Evolutionary conservation across 2,797 vertebrate species (phyloP).

Genomic region (Apogon talboti): DNA sequence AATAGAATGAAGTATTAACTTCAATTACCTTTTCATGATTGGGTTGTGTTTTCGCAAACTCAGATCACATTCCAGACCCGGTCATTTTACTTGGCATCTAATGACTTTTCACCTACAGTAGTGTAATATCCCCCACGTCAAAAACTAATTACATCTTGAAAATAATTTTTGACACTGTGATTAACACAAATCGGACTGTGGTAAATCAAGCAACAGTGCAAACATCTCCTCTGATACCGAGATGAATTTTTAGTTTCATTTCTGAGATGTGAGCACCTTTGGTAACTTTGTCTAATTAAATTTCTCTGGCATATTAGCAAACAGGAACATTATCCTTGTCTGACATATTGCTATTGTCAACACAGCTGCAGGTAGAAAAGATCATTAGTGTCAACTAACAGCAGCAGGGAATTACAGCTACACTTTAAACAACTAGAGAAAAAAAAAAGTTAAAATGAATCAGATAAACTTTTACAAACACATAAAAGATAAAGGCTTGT

Average conservation of each 20-base stretch:
- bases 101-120: constrained; percentile 56
- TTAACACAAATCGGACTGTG: constrained; percentile 50
- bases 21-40: constrained; percentile 53
- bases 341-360: constrained; percentile 53
- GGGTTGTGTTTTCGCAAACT: constrained; percentile 49
- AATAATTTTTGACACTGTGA: constrained; percentile 48
- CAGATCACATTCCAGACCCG: constrained; percentile 41
- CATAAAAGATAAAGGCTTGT: constrained; percentile 20
- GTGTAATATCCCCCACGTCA: constrained; percentile 50
- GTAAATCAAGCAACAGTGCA: constrained; percentile 41
- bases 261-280: constrained; percentile 40
- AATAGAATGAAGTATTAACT: constrained; percentile 58
- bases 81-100: constrained; percentile 48
- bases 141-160: constrained; percentile 58
- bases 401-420: constrained; percentile 34
- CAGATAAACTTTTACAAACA: constrained; percentile 28
- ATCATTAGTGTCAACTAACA: constrained; percentile 36
- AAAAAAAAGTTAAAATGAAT: constrained; percentile 29
- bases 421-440: constrained; percentile 27
- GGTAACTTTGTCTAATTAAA: constrained; percentile 55
- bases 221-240: constrained; percentile 53
- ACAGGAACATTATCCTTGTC: constrained; percentile 55
- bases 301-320: constrained; percentile 57
- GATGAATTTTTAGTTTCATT: constrained; percentile 44
- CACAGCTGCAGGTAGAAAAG: constrained; percentile 39